A percentile compares a stretch with the other conserved stretches of the same genome.
Conservation (phyloP, 2,113 vertebrate species). For the Podocnemis expansa region DNA sequence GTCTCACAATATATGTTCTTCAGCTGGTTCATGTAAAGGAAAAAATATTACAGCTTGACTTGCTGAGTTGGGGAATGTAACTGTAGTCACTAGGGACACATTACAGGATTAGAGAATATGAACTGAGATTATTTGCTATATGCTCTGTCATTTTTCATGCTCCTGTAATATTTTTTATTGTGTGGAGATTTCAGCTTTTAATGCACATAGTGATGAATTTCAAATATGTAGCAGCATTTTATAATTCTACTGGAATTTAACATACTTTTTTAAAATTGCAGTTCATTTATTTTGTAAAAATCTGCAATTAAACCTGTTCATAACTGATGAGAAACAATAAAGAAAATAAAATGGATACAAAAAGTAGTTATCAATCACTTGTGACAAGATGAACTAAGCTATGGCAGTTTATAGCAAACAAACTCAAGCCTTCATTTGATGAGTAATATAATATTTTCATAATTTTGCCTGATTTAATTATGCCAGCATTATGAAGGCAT, state of each 20-base stretch:
- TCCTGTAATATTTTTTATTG: background rate
- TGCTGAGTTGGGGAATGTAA: background rate
- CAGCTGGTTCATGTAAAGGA: background rate
- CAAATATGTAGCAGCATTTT: background rate
- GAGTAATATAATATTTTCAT: constrained; percentile 30
- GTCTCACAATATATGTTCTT: background rate
- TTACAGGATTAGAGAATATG: background rate
- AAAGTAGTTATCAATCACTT: background rate
- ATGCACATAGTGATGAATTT: background rate
- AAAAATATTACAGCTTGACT: background rate
- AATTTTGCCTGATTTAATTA: constrained; percentile 27
- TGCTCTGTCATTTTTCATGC: background rate
- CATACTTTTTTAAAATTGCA: background rate
- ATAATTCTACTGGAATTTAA: background rate
- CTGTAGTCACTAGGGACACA: background rate
- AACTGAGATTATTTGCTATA: background rate
- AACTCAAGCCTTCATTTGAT: background rate
- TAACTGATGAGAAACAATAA: background rate
- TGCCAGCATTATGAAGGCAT: background rate
- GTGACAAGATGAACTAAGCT: background rate
- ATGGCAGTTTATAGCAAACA: background rate
- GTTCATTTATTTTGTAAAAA: constrained; percentile 26
- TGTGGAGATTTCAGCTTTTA: background rate
- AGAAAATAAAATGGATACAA: background rate
- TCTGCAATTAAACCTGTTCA: background rate